Base-by-base conservation (phyloP, 2,797 vertebrate genomes). In the Xerus rutilus region DNA sequence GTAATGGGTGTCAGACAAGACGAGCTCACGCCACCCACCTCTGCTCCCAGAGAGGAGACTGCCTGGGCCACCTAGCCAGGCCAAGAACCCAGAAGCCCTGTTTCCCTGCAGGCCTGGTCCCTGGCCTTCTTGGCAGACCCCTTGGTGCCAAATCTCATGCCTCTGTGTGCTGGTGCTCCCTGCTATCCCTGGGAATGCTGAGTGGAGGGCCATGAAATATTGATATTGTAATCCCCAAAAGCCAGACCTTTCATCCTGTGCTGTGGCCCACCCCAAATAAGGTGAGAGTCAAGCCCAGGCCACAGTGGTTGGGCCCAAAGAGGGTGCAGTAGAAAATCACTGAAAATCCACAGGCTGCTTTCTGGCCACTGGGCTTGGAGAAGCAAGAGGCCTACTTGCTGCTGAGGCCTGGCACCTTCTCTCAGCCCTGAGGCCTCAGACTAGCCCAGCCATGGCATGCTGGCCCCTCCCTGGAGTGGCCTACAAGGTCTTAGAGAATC, bases 151-250 rank as follows among this genome's bases (percentile, higher is more conserved):
- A 45, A 72, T n/a, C 8, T 0, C 85, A 12, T 10, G 23, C n/a
- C 82, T 3, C 11, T 2, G 11, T 85, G 62, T 23, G 49, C 64
- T 11, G 64, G 82, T 93, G 23, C 35, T 81, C 23, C 54, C 77
- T 76, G 54, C 0, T 0, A 52, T 67, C 76, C 76, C 84, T 4
- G 39, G 2, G 93, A 95, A 30, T 4, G 0, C 87, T 78, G 77
- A 85, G 88, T 93, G 88, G 96, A 81, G 82, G 45, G 69, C 72
- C 65, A 20, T 86, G 84, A 84, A 92, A 86, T 91, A 89, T 45
- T 79, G 67, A 94, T 85, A 52, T 84, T 0, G 0, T 52, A 52
- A 93, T 64, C 82, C 85, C 72, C 52, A 89, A 92, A 79, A 74
- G 81, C 84, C 21, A 35, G 87, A 10, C 69, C 21, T 86, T 65